Percentiles rank a stretch among this genome's conserved stretches.
phyloP scores from a whole-genome alignment of 2,888 invertebrate species.

The Ophion obscuratus region DNA sequence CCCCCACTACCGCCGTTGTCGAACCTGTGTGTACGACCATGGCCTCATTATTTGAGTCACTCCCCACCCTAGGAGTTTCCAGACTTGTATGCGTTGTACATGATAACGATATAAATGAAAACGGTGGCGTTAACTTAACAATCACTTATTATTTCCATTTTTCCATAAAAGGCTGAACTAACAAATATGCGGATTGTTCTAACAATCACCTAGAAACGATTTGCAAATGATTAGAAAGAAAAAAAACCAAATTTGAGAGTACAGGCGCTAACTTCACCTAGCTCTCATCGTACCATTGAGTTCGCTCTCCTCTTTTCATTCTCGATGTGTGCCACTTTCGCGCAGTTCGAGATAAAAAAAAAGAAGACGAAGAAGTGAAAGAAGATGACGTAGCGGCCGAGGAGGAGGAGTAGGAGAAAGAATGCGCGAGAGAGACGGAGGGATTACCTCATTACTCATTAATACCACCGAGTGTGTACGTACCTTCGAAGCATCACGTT shows the following conservation, averaged over 20 bases:
- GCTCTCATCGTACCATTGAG: background rate
- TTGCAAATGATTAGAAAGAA: too few species aligned
- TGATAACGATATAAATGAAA: too few species aligned
- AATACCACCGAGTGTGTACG: conserved; percentile 15
- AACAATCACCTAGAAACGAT: too few species aligned
- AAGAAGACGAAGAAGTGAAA: conserved; percentile 6
- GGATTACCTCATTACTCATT: conserved; percentile 62
- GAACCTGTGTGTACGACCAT: too few species aligned
- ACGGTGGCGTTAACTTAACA: too few species aligned
- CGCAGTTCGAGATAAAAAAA: conserved; percentile 52
- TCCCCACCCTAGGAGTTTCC: too few species aligned
- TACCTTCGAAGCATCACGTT: conserved; percentile 52
- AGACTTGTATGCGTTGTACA: too few species aligned
- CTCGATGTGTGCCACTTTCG: conserved; percentile 40
- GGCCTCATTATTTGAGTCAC: too few species aligned
- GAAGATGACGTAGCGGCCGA: conserved; percentile 12
- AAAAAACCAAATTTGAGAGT: background rate
- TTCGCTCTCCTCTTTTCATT: background rate
- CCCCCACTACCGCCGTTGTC: too few species aligned
- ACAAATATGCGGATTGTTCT: too few species aligned
- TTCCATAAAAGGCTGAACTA: too few species aligned
- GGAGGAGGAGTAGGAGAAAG: conserved; percentile 23
- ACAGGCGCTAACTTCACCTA: background rate
- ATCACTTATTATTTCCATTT: too few species aligned
- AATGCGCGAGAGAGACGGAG: conserved; percentile 48